phyloP scores from a whole-genome alignment of 2,113 vertebrate genomes.

The Labeo rohita region DNA sequence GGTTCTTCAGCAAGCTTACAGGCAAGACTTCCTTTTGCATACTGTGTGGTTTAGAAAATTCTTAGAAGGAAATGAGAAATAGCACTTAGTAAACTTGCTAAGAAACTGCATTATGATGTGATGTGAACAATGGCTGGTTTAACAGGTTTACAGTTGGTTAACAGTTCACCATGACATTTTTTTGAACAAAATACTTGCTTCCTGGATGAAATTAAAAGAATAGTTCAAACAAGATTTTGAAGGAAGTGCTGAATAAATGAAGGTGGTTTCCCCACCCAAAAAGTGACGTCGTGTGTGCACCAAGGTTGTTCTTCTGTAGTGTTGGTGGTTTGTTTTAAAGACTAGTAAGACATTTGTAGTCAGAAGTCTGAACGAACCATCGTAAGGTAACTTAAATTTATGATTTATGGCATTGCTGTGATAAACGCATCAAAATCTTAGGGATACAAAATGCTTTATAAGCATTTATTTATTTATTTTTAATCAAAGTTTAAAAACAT shows the following conservation, averaged over 20 bases:
- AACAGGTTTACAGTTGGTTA: background rate
- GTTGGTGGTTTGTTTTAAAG: background rate
- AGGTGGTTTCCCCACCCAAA: background rate
- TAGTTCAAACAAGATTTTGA: background rate
- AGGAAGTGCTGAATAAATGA: background rate
- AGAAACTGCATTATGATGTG: no score
- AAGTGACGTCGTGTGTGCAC: no score
- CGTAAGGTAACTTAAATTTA: background rate
- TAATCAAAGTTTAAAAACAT: background rate
- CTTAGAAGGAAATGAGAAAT: background rate
- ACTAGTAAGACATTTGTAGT: background rate
- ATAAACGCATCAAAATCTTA: background rate
- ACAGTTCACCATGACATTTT: slow-evolving; percentile 40
- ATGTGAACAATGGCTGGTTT: background rate
- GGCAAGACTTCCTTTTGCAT: slow-evolving; percentile 69
- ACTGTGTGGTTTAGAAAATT: background rate
- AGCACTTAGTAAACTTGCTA: background rate
- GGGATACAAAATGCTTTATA: background rate
- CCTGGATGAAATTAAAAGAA: background rate
- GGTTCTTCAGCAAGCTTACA: slow-evolving; percentile 82
- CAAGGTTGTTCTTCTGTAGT: background rate
- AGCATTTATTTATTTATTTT: background rate
- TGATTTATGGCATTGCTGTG: no score
- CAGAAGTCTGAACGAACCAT: background rate
- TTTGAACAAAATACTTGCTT: slow-evolving; percentile 33